These are phyloP conservation scores for Galaxea fascicularis DNA, from an alignment of 92 coral and sea anemone genomes.

Conservation along the genomic window DNA sequence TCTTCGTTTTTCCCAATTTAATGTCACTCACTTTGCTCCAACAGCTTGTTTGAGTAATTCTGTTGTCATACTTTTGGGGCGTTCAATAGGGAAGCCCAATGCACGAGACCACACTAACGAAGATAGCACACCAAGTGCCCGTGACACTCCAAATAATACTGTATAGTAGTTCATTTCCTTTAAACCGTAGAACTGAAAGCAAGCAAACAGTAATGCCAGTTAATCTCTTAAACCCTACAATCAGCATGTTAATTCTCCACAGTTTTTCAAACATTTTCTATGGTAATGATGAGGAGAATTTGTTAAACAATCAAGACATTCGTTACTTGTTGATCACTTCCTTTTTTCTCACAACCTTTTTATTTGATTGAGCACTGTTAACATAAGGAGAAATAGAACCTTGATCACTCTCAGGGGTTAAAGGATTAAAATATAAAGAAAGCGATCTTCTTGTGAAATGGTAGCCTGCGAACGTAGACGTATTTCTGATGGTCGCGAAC, in stretches of 20 bases:
- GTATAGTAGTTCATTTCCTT: constrained; percentile 98
- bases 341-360: too few relatives aligned
- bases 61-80: constrained; percentile 98
- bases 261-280: too few relatives aligned
- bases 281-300: too few relatives aligned
- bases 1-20: not conserved
- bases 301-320: too few relatives aligned
- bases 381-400: not conserved
- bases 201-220: not conserved
- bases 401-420: not conserved
- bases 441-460: too few relatives aligned
- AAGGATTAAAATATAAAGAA: too few relatives aligned
- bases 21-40: constrained; percentile 43
- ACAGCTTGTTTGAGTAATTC: constrained; percentile 76
- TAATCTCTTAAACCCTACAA: too few relatives aligned
- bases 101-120: constrained; percentile 98
- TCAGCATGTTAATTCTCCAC: too few relatives aligned
- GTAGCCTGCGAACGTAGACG: too few relatives aligned
- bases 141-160: constrained; percentile 96
- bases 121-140: constrained; percentile 95
- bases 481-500: too few relatives aligned
- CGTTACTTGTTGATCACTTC: too few relatives aligned
- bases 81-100: constrained; percentile 91
- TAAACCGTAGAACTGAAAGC: constrained; percentile 87
- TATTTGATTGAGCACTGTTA: too few relatives aligned